A percentile compares a stretch with the other conserved stretches of the same genome.
Evolutionary conservation across 1,140 invertebrate genomes (phyloP).

Genomic region (Anadara kagoshimensis): DNA sequence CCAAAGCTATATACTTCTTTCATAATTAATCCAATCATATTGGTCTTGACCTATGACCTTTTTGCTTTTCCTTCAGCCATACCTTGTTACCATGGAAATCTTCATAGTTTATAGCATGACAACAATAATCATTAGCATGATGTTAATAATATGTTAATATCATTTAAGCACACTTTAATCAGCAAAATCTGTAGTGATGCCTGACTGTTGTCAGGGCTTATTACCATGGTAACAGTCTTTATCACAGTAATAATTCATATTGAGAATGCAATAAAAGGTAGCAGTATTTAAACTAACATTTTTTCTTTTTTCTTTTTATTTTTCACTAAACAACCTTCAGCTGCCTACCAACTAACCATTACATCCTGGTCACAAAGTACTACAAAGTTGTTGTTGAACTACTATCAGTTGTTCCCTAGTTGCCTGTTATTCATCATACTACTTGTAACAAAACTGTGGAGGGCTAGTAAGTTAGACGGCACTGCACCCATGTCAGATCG

Average conservation of each 20-base stretch:
- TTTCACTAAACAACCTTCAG: slow-evolving; percentile 18
- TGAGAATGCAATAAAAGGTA: slow-evolving; percentile 8
- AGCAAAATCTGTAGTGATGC: slow-evolving; percentile 10
- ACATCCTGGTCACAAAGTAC: slow-evolving; percentile 9
- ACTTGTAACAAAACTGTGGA: too few relatives aligned
- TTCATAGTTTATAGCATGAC: background rate
- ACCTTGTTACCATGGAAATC: background rate
- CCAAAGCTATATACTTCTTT: slow-evolving; percentile 8
- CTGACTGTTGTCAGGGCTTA: slow-evolving; percentile 3
- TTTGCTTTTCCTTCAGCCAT: slow-evolving; percentile 8
- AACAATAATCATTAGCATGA: slow-evolving; percentile 6
- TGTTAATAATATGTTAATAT: background rate
- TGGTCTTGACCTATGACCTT: slow-evolving; percentile 1
- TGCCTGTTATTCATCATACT: too few relatives aligned
- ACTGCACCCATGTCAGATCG: too few relatives aligned
- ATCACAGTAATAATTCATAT: slow-evolving; percentile 4
- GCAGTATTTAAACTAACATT: slow-evolving; percentile 18
- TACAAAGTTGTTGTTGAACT: too few relatives aligned
- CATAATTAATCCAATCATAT: slow-evolving; percentile 1
- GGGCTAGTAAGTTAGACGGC: too few relatives aligned
- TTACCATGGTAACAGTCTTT: slow-evolving; percentile 10
- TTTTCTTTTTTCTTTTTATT: slow-evolving; percentile 23
- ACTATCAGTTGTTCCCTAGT: too few relatives aligned
- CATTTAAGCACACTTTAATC: slow-evolving; percentile 17
- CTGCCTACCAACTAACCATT: slow-evolving; percentile 19